Evolutionary conservation across 1,140 invertebrate species (phyloP), one percentile per base, ranked within the genome.

Genomic region (Hyposmocoma kahamanoa): DNA sequence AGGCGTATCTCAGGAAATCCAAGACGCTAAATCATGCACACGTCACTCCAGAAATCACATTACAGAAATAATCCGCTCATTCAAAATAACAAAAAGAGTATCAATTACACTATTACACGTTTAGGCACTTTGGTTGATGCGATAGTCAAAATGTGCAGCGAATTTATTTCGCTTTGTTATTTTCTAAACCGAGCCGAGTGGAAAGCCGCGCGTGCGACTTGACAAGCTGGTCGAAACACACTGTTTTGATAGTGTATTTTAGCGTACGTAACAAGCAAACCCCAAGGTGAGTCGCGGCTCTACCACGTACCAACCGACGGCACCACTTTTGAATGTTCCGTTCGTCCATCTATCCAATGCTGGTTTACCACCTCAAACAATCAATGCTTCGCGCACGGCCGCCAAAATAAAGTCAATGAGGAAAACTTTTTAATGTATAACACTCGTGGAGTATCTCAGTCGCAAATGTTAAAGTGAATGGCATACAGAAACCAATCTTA

Each of bases 231-330:
- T 56, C 56, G 47, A 55, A 72, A 65, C 66, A 52, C 64, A 81
- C 77, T 81, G 77, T 79, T 81, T 77, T 81, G 77, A 81, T 78
- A 72, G 67, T 68, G 56, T 77, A 72, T 76, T 80, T 74, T 74
- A 78, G 67, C 72, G 74, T 76, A 68, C 63, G 62, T 69, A 69
- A 67, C 60, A 68, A n/a, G 56, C 50, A 59, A 67, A 64, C 57
- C 58, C 60, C 72, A 78, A 78, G 74, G 72, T 76, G 72, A 78
- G 66, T 70, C 57, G 66, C 59, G 59, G 61, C 57, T 65, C 60
- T 72, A 65, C 71, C 54, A 59, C 57, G 54, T 47, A 50, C 54
- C 42, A 46, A 52, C 49, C 43, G 59, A 10, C 67, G 58, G 62
- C 58, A 55, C 43, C 47, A 59, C 57, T 60, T 56, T 51, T 56